Percentiles rank a stretch among this genome's conserved stretches.
Evolutionary conservation across 1,140 invertebrate species (phyloP).

Genomic region (Drosophila tropicalis): DNA sequence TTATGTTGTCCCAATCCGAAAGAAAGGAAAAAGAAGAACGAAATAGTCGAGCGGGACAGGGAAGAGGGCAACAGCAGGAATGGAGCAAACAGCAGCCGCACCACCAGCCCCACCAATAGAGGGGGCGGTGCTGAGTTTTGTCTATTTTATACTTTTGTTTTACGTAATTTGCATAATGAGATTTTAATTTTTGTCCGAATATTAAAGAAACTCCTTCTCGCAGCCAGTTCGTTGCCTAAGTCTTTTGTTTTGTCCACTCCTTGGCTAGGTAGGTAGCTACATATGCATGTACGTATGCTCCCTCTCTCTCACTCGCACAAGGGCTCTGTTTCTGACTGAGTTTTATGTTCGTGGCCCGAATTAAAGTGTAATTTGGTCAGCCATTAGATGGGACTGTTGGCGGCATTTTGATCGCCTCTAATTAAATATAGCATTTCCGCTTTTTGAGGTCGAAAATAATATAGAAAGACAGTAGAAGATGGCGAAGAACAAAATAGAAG

Average conservation of each 20-base stretch:
- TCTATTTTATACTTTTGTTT: constrained; percentile 28
- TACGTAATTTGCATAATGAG: constrained; percentile 78
- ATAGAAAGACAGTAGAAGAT: constrained; percentile 40
- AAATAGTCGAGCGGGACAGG: not conserved
- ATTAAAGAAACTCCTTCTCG: constrained; percentile 46
- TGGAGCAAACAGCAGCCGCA: not conserved
- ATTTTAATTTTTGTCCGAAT: constrained; percentile 75
- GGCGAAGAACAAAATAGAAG: constrained; percentile 9
- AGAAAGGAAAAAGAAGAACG: constrained; percentile 26
- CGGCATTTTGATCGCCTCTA: constrained; percentile 79
- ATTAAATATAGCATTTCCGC: constrained; percentile 82
- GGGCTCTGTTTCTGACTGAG: constrained; percentile 49
- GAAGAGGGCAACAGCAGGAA: not conserved
- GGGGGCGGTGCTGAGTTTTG: constrained; percentile 8
- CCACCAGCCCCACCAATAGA: not conserved
- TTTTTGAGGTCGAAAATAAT: constrained; percentile 69
- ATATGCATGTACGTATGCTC: constrained; percentile 21
- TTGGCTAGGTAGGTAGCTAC: not conserved
- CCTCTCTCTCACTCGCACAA: constrained; percentile 47
- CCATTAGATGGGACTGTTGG: constrained; percentile 62
- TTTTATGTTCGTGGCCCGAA: constrained; percentile 72
- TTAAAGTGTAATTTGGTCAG: constrained; percentile 81
- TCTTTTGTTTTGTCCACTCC: constrained; percentile 28
- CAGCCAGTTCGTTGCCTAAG: constrained; percentile 51
- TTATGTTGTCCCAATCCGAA: constrained; percentile 69